Conservation (phyloP, 2,888 invertebrate genomes). For the Microchrysa polita region DNA sequence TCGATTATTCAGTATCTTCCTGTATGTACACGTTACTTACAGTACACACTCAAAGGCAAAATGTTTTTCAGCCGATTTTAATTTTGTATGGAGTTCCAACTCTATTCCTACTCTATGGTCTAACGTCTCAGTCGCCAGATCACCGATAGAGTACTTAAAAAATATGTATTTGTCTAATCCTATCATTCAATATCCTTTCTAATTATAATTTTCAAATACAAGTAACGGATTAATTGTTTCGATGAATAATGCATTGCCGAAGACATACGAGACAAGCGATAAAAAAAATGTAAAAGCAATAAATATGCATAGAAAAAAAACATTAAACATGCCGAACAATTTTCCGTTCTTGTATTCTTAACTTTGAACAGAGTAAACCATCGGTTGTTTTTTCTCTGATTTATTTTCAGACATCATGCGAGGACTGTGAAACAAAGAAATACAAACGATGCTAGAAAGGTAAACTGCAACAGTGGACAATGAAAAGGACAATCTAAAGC, state of each 20-base stretch:
- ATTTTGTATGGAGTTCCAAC: too few species aligned
- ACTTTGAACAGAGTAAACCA: constrained; percentile 45
- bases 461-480: constrained; percentile 42
- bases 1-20: too few species aligned
- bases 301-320: neutral
- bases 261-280: constrained; percentile 46
- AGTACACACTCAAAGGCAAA: too few species aligned
- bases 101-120: too few species aligned
- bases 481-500: too few species aligned
- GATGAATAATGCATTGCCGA: constrained; percentile 17
- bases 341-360: constrained; percentile 38
- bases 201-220: neutral
- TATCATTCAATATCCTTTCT: neutral
- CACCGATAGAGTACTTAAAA: too few species aligned
- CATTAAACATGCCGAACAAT: constrained; percentile 33
- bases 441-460: constrained; percentile 36
- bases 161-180: too few species aligned
- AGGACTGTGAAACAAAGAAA: constrained; percentile 7
- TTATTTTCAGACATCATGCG: constrained; percentile 41
- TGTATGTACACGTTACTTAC: too few species aligned
- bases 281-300: neutral
- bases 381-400: constrained; percentile 45
- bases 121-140: too few species aligned
- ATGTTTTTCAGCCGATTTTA: too few species aligned
- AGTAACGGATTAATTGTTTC: constrained; percentile 42